Base-by-base conservation (phyloP, 1,140 invertebrate species). In the Diabrotica virgifera region DNA sequence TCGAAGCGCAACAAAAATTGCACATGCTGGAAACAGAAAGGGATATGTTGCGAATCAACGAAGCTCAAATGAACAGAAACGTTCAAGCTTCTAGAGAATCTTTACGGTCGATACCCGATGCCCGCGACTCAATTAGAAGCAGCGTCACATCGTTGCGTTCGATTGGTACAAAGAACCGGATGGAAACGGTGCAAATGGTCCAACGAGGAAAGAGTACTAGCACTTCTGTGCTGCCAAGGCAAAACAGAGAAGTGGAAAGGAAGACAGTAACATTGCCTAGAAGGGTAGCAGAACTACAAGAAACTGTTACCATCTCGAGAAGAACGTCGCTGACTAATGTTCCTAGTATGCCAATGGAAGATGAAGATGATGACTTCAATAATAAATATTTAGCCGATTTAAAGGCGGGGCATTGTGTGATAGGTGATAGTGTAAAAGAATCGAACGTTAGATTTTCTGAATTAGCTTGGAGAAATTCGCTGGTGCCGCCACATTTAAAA, bases 401-500 rank as follows among this genome's bases (percentile, higher is more conserved):
- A 68, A 85, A 88, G 63, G 76, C 78, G 11, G 82, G 82, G 3
- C 68, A 72, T 59, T 77, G 69, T 55, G 46, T 68, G 24, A 14
- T 77, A 3, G 66, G 66, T 12, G 14, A 62, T 56, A 35, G 62
- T 10, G 77, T 77, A 54, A 53, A 70, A 9, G 79, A 81, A 52
- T 72, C 71, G 50, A 70, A 65, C 36, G 66, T 51, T 58, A 76
- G 90, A 61, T 70, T 92, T 10, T 86, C 85, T 5, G 90, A 94
- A 75, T 81, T 96, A 12, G 86, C 90, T 73, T 85, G 88, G 74
- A 82, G 95, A 36, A 97, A 97, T 80, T 93, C 94, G 0, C 80
- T 96, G 57, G 90, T 90, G 67, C 90, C 88, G 13, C 92, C 93
- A 5, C 95, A 97, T 78, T 79, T 96, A 58, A 93, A 91, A 80